Conservation (phyloP, 1,140 invertebrate genomes). For the Neomicropteryx cornuta region DNA sequence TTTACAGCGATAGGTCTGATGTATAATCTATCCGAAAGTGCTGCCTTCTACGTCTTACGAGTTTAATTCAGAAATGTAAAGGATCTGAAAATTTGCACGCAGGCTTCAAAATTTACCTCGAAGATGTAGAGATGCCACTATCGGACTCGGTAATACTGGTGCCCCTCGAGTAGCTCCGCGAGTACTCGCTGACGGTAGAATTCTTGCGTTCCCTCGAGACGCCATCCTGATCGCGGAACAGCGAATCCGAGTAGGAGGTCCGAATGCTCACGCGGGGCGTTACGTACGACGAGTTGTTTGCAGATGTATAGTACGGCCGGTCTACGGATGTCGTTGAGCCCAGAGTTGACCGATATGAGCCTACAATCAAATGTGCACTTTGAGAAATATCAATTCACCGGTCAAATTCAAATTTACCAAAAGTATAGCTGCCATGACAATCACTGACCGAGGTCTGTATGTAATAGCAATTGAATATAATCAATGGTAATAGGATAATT, state of each 20-base stretch:
- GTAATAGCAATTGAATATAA: too few relatives aligned
- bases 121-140: slow-evolving; percentile 25
- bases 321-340: slow-evolving; percentile 35
- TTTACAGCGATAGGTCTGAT: background rate
- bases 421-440: too few relatives aligned
- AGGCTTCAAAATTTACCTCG: slow-evolving; percentile 20
- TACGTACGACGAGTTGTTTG: slow-evolving; percentile 31
- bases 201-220: slow-evolving; percentile 32
- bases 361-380: slow-evolving; percentile 26
- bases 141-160: slow-evolving; percentile 36
- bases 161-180: slow-evolving; percentile 23
- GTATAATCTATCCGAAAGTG: too few relatives aligned
- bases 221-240: slow-evolving; percentile 26
- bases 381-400: too few relatives aligned
- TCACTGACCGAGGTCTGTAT: too few relatives aligned
- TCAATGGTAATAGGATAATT: too few relatives aligned
- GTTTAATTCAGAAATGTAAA: slow-evolving; percentile 1
- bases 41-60: too few relatives aligned
- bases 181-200: slow-evolving; percentile 28
- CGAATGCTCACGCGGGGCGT: slow-evolving; percentile 34
- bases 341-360: slow-evolving; percentile 38
- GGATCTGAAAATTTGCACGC: slow-evolving; percentile 26
- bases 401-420: too few relatives aligned
- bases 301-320: slow-evolving; percentile 36
- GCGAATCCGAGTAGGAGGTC: slow-evolving; percentile 34